phyloP scores from a whole-genome alignment of 2,797 vertebrate genomes.

The Spinus pinus region DNA sequence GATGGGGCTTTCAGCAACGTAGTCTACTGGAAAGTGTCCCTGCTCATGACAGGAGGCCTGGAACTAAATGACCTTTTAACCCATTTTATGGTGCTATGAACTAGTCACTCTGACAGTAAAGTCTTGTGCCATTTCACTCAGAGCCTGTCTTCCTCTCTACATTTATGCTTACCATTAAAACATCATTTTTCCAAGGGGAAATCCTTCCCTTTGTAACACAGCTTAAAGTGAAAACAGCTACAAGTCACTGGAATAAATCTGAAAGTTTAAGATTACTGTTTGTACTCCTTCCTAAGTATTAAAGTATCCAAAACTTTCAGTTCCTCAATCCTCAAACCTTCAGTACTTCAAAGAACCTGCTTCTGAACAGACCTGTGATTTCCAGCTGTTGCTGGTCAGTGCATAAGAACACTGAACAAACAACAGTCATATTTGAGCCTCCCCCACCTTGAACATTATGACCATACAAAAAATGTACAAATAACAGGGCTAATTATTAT shows the following conservation, averaged over 20 bases:
- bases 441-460: neutral
- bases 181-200: neutral
- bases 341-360: neutral
- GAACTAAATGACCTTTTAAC: neutral
- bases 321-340: neutral
- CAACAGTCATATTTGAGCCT: neutral
- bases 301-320: neutral
- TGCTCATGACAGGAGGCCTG: neutral
- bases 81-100: neutral
- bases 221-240: neutral
- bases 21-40: neutral
- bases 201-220: neutral
- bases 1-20: rapidly evolving
- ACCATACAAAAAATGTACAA: neutral
- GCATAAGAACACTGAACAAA: neutral
- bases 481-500: neutral
- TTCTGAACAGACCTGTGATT: neutral
- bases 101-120: neutral
- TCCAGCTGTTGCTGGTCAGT: neutral
- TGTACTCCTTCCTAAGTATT: neutral
- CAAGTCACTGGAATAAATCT: neutral
- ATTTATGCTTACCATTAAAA: neutral
- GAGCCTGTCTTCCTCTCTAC: neutral
- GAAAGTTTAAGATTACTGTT: neutral
- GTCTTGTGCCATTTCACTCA: neutral